Base-by-base conservation (phyloP, 2,113 vertebrate genomes). In the Rhineura floridana region DNA sequence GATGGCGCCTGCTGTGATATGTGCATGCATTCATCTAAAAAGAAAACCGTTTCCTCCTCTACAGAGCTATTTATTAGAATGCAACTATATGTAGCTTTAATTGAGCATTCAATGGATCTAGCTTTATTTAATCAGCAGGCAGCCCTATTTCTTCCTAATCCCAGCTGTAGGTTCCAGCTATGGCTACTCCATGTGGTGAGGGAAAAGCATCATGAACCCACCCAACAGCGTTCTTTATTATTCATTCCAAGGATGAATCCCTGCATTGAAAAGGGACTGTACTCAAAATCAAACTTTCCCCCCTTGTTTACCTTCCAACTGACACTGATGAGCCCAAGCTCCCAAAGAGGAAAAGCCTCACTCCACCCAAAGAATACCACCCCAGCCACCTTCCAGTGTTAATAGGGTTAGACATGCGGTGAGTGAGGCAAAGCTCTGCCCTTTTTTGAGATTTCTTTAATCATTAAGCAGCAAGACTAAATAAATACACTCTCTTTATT, bases 401-500 rank as follows among this genome's bases (percentile, higher is more conserved):
- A 88, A 76, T 88, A 88, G 42, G 69, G 86, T 88, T 88, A 88
- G 86, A 75, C 87, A 81, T 88, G 87, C 87, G 83, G 70, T 75
- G 84, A 85, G 25, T 52, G 55, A 83, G 17, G 46, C 80, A 11
- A 77, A 76, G 70, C 12, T 23, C 55, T 23, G 33, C 23, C 70
- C 70, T 30, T 50, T n/a, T 76, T 7, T 69, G 19, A 88, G 55
- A 42, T 23, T 82, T 82, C 80, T 80, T 76, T 42, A 88, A 83
- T 65, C 80, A 88, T 76, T 83, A 48, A 83, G 80, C 87, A 72
- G 30, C 11, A 88, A 75, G 80, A 80, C 87, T 88, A 88, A 88
- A 83, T 88, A 88, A 88, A 88, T 88, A 88, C 80, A 88, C 87
- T 65, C 80, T 88, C 80, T 88, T 88, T 88, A 88, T 88, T 88